Evolutionary conservation across 2,888 invertebrate genomes (phyloP).

Genomic region (Autographa pulchrina): DNA sequence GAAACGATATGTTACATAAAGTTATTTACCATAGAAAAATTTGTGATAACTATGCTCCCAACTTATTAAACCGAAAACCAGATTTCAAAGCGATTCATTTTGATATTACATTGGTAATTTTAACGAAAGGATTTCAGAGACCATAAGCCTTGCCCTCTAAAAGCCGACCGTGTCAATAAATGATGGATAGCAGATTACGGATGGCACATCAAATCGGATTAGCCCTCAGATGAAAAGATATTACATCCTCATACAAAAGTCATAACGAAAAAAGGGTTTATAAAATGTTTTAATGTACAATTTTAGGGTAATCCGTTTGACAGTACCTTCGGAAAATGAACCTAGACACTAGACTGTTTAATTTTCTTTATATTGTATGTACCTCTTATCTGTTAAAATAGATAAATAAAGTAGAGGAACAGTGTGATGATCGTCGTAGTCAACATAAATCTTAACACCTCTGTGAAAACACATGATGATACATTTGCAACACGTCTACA

Average conservation of each 20-base stretch:
- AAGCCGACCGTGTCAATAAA: conserved; percentile 22
- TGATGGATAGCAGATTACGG: conserved; percentile 47
- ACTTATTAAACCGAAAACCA: neutral
- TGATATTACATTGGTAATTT: neutral
- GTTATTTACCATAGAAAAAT: too few relatives aligned
- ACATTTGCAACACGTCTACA: neutral
- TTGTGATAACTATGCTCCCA: too few relatives aligned
- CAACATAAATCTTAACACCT: neutral
- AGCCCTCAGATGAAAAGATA: conserved; percentile 41
- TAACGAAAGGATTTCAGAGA: conserved; percentile 22
- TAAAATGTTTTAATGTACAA: neutral
- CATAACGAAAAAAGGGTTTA: neutral
- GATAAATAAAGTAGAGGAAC: too few relatives aligned
- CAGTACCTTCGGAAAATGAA: too few relatives aligned
- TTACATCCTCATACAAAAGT: neutral
- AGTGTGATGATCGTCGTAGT: neutral
- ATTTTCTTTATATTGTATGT: too few relatives aligned
- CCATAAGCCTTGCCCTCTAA: conserved; percentile 9
- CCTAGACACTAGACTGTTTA: too few relatives aligned
- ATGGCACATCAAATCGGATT: conserved; percentile 49
- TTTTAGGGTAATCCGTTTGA: too few relatives aligned
- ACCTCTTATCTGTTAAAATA: too few relatives aligned
- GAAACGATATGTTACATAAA: too few relatives aligned
- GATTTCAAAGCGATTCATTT: neutral
- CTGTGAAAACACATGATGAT: neutral